Base-by-base conservation (phyloP, 2,797 vertebrate genomes). In the Danio kyathit region DNA sequence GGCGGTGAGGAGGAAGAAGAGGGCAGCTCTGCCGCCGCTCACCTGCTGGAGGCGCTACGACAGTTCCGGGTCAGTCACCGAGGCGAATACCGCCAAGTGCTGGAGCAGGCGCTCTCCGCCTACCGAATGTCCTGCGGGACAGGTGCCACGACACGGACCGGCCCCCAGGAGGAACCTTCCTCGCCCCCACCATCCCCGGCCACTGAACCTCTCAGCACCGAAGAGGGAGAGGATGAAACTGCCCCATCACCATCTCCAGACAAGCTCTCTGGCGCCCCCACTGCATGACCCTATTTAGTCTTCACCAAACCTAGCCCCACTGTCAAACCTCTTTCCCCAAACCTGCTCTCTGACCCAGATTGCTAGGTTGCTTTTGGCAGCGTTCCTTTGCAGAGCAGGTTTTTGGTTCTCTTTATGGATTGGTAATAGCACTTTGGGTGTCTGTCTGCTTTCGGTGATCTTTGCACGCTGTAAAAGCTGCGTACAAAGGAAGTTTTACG, bases 21-120 rank as follows among this genome's bases (percentile, higher is more conserved):
- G 90, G 94, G 95, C 93, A 91, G 94, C 72, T 94, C 96, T 88
- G 94, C 96, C 79, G 95, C 96, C 81, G 95, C 95, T 90, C 92
- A 94, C 87, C 95, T 99, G 93, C 93, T 96, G 95, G 96, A 99
- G 94, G 96, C 96, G 21, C 95, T 99, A 90, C 96, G 97, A 92
- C 96, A 98, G 94, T 96, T 99, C 95, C 97, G 97, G 93, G 94
- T 98, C 91, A 96, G 95, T 94, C 97, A 99, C 93, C 97, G 97
- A 95, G 98, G 97, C 88, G 97, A 96, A 95, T 99, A 97, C 93
- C 96, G 96, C 87, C 91, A 97, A 74, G 96, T 97, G 83, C 95
- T 99, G 96, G 97, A 99, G 93, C 96, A 97, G 88, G 94, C 97
- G 89, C 95, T 99, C 91, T 92, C 93, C 92, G 91, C 93, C 93